A percentile compares a stretch with the other conserved stretches of the same genome.
Conservation (phyloP, 1,140 invertebrate species). For the Penaeus indicus region DNA sequence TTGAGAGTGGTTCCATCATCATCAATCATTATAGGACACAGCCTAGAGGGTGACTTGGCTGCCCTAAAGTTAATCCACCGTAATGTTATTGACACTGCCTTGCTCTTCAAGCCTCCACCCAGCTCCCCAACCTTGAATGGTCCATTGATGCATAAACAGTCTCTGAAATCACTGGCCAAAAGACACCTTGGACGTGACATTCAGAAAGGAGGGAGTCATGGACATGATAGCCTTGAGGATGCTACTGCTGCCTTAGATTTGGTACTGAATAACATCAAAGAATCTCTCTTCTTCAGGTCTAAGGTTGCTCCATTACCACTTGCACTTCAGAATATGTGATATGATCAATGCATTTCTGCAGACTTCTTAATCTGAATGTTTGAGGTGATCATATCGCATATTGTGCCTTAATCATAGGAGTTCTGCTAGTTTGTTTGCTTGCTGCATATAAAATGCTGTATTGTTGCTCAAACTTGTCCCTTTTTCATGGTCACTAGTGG, state of each 20-base stretch:
- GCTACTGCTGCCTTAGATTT: conserved; percentile 87
- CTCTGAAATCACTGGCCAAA: conserved; percentile 82
- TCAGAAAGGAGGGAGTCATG: conserved; percentile 75
- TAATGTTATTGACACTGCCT: conserved; percentile 91
- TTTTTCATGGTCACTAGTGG: not conserved
- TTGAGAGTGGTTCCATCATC: conserved; percentile 72
- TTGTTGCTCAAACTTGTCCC: conserved; percentile 40
- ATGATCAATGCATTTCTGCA: not conserved
- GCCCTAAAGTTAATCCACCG: conserved; percentile 83
- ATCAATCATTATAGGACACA: conserved; percentile 76
- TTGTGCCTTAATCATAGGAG: conserved; percentile 43
- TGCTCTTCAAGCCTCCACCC: conserved; percentile 77
- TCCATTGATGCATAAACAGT: conserved; percentile 83
- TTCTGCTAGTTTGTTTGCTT: not conserved
- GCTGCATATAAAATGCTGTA: not conserved
- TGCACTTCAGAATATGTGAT: conserved; percentile 52
- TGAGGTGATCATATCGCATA: conserved; percentile 28
- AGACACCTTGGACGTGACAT: conserved; percentile 82
- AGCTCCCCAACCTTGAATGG: conserved; percentile 79
- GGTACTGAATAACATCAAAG: conserved; percentile 73
- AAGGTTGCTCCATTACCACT: conserved; percentile 50
- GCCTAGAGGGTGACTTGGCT: conserved; percentile 75
- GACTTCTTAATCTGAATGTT: not conserved
- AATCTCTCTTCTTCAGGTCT: conserved; percentile 29
- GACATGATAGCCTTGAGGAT: conserved; percentile 92